Percentiles rank a stretch among this genome's conserved stretches.
phyloP scores from a whole-genome alignment of 2,888 invertebrate species.

The Eristalis tenax region DNA sequence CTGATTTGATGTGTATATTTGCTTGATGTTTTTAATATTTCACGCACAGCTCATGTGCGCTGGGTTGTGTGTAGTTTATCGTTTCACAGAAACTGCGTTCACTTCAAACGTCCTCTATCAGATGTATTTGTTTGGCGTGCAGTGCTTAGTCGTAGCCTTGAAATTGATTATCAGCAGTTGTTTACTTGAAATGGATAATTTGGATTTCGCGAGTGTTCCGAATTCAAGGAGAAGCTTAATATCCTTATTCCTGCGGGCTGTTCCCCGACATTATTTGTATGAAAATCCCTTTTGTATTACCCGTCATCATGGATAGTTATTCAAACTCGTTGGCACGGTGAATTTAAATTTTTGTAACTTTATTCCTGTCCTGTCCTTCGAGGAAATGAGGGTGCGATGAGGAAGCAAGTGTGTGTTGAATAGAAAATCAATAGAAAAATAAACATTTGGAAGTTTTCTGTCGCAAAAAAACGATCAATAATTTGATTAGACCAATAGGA shows the following conservation, averaged over 20 bases:
- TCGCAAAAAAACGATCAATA: slow-evolving; percentile 28
- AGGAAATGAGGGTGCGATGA: slow-evolving; percentile 27
- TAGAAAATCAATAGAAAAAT: neutral
- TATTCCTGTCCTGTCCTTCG: no score
- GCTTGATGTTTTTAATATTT: neutral
- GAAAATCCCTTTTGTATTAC: neutral
- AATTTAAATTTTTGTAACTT: no score
- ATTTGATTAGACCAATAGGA: neutral
- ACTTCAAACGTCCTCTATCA: neutral
- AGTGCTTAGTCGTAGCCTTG: neutral
- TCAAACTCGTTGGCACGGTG: neutral
- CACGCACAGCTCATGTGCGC: neutral
- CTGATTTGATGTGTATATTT: neutral
- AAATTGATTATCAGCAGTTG: neutral
- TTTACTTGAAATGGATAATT: neutral
- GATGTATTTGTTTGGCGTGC: neutral
- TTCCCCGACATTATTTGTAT: neutral
- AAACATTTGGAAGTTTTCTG: slow-evolving; percentile 19
- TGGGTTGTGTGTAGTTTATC: neutral
- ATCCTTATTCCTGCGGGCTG: neutral
- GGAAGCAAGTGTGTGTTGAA: neutral
- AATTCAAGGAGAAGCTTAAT: neutral
- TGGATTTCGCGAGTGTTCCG: neutral
- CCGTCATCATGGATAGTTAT: no score
- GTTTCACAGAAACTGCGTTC: neutral